Evolutionary conservation across 1,140 invertebrate species (phyloP), one percentile per base, ranked within the genome.

Genomic region (Musca vetustissima): DNA sequence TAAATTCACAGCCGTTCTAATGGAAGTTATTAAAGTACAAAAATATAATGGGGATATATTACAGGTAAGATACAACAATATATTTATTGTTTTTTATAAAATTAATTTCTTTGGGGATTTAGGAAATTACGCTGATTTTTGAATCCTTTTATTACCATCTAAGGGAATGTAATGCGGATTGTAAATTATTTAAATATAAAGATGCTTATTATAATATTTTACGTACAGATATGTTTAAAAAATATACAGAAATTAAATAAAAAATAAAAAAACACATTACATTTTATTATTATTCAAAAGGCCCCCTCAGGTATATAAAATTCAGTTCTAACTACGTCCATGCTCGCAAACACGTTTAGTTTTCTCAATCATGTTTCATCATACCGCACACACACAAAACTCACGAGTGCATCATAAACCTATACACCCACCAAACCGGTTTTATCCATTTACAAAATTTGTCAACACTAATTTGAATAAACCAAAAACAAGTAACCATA

Each of bases 111-210:
- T 43, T 43, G 0, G 17, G n/a, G 0, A 65, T 65, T 25, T 57
- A 69, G 70, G 43, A 47, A 1, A 50, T 61, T 13, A 36, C 11
- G 17, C 4, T 11, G 0, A 21, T 66, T 50, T 47, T 69, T n/a
- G 52, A 68, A 24, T 69, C 67, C 4, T 71, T 69, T 36, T 21
- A 52, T 14, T 36, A 6, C 11, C 70, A 71, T 25, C 32, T 71
- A 11, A 17, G 69, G 22, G 28, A 66, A 19, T 59, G 50, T 13
- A 32, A 61, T 9, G 53, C 32, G 8, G 8, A 28, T 21, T 21
- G 28, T 2, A 61, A 61, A 36, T 21, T 59, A 32, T 32, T 32
- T 32, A 59, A 59, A 32, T 59, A 15, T 61, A 36, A 61, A 36
- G 9, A 36, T 21, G 19, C 13, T 21, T 17, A 21, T 43, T 21